These are phyloP conservation scores for Phorcus lineatus DNA, from an alignment of 2,888 invertebrate genomes.

Conservation along the genomic window DNA sequence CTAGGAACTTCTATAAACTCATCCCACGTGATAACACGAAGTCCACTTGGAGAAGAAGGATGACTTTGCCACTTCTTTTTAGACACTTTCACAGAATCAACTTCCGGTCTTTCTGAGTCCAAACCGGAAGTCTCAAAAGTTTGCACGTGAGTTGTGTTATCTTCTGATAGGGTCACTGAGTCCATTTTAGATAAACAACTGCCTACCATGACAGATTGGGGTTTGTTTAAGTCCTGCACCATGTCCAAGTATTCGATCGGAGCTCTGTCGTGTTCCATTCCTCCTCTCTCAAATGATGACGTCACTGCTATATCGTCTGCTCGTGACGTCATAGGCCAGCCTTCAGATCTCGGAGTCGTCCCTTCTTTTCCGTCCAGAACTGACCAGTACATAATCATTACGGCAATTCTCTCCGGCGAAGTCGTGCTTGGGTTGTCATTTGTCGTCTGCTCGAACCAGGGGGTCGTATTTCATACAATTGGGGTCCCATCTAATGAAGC, in stretches of 20 bases:
- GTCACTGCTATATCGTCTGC: neutral
- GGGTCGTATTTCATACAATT: neutral
- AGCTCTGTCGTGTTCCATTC: slow-evolving; percentile 6
- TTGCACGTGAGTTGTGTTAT: neutral
- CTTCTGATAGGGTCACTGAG: neutral
- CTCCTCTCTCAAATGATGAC: neutral
- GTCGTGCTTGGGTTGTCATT: neutral
- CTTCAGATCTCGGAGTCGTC: neutral
- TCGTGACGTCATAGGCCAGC: neutral
- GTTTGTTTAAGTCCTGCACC: slow-evolving; percentile 3
- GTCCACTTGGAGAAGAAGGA: slow-evolving; percentile 32
- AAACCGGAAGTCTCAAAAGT: neutral
- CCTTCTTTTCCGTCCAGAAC: slow-evolving; percentile 6
- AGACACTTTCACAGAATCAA: neutral
- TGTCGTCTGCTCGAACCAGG: neutral
- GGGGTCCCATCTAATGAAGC: neutral
- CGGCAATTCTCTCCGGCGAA: neutral
- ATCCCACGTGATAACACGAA: slow-evolving; percentile 63
- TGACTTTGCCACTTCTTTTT: neutral
- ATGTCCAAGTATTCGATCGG: neutral
- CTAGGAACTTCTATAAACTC: slow-evolving; percentile 57
- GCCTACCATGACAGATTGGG: slow-evolving; percentile 15
- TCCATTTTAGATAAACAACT: slow-evolving; percentile 11
- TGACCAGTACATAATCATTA: neutral
- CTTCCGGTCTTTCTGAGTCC: neutral